Evolutionary conservation across 2,888 invertebrate species (phyloP).

Genomic region (Epirrhoe tristata): DNA sequence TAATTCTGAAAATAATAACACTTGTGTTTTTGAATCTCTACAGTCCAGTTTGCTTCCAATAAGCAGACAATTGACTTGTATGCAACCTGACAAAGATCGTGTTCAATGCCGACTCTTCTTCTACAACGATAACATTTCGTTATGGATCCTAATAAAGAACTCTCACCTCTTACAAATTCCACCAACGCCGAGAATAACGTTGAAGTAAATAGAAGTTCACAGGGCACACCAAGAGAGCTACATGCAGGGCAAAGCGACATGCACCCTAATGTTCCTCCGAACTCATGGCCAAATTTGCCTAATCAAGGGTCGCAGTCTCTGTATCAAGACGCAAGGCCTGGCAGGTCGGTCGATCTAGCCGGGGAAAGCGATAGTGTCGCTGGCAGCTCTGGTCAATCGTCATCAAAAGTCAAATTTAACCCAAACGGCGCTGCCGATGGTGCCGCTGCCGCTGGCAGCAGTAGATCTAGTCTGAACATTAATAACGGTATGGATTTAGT

Average conservation of each 20-base stretch:
- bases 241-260: slow-evolving; percentile 59
- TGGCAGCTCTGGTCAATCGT: slow-evolving; percentile 48
- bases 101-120: slow-evolving; percentile 74
- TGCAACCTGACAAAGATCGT: slow-evolving; percentile 66
- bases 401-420: slow-evolving; percentile 51
- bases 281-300: slow-evolving; percentile 54
- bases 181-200: slow-evolving; percentile 60
- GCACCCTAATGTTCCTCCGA: slow-evolving; percentile 68
- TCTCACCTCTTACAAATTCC: slow-evolving; percentile 59
- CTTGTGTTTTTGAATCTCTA: slow-evolving; percentile 1
- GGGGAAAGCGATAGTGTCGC: slow-evolving; percentile 50
- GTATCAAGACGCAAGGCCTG: slow-evolving; percentile 38
- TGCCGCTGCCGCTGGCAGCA: slow-evolving; percentile 55
- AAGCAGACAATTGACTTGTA: slow-evolving; percentile 18
- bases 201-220: slow-evolving; percentile 59
- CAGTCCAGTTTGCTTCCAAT: not conserved
- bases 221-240: slow-evolving; percentile 48
- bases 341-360: slow-evolving; percentile 50
- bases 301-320: slow-evolving; percentile 18
- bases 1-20: not conserved
- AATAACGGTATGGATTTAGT: slow-evolving; percentile 53
- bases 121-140: slow-evolving; percentile 58
- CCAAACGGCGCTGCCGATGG: slow-evolving; percentile 49
- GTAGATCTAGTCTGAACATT: slow-evolving; percentile 50
- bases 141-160: slow-evolving; percentile 75